Conservation (phyloP, 2,113 vertebrate genomes). For the Sorex fumeus region DNA sequence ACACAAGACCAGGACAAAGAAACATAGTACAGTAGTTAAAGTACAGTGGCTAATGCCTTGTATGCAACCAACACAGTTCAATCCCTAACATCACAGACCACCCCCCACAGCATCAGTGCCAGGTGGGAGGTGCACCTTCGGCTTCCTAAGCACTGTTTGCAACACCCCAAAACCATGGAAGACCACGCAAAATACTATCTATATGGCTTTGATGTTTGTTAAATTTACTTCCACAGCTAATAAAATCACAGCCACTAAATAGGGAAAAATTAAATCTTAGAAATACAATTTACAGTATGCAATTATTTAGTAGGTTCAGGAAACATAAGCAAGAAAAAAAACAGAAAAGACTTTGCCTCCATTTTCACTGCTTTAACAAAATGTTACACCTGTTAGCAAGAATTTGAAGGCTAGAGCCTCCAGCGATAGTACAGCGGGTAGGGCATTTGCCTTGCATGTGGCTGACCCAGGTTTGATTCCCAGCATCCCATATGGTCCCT, state of each 20-base stretch:
- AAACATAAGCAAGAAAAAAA: not conserved
- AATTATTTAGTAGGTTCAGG: not conserved
- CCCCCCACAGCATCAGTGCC: too few species aligned
- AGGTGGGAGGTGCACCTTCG: too few species aligned
- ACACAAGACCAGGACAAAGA: too few species aligned
- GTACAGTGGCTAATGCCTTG: too few species aligned
- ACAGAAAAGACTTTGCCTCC: not conserved
- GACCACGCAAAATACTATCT: constrained; percentile 23
- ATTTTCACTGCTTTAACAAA: not conserved
- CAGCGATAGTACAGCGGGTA: too few species aligned
- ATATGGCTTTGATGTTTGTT: not conserved
- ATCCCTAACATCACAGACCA: too few species aligned
- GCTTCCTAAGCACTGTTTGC: too few species aligned
- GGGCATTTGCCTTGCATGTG: too few species aligned
- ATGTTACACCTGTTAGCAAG: not conserved
- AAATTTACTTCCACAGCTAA: not conserved
- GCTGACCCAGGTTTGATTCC: too few species aligned
- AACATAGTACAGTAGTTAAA: too few species aligned
- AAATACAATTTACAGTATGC: not conserved
- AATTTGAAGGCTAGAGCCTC: constrained; percentile 13
- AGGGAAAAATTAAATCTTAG: not conserved
- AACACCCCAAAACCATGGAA: not conserved
- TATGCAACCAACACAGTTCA: too few species aligned
- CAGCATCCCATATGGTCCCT: too few species aligned
- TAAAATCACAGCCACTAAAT: constrained; percentile 7